These are phyloP conservation scores for Scaeva pyrastri DNA, from an alignment of 2,888 invertebrate species.

Conservation along the genomic window DNA sequence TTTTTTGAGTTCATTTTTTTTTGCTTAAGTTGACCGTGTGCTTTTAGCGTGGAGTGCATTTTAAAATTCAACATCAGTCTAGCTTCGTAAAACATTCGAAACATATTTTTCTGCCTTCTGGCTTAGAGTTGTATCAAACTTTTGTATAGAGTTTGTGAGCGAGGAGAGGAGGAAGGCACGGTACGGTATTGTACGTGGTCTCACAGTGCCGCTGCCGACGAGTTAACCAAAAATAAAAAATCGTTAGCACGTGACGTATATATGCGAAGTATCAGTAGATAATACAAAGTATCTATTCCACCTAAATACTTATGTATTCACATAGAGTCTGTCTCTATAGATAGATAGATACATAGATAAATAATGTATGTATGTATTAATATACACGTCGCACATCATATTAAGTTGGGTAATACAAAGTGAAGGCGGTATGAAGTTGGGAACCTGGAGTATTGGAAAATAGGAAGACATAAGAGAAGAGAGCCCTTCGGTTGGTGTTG, in stretches of 20 bases:
- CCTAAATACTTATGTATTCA: constrained; percentile 74
- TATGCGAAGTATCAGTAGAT: constrained; percentile 62
- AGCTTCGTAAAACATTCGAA: constrained; percentile 49
- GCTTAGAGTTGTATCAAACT: background rate
- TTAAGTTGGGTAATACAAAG: constrained; percentile 62
- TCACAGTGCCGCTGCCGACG: background rate
- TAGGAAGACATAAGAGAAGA: constrained; percentile 45
- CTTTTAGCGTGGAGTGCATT: constrained; percentile 58
- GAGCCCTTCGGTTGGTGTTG: constrained; percentile 35
- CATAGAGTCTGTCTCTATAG: constrained; percentile 48
- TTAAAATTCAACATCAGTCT: constrained; percentile 58
- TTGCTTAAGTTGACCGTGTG: constrained; percentile 21
- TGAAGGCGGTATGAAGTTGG: constrained; percentile 4
- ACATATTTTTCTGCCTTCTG: constrained; percentile 41
- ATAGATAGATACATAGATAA: background rate
- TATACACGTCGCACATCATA: constrained; percentile 71
- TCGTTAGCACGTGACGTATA: constrained; percentile 69
- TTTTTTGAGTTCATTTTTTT: constrained; percentile 9
- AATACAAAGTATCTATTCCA: constrained; percentile 75
- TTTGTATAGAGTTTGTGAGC: constrained; percentile 1
- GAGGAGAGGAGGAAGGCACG: background rate
- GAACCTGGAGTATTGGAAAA: constrained; percentile 11
- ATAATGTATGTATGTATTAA: no score
- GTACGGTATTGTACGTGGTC: constrained; percentile 35
- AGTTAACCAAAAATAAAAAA: constrained; percentile 51